phyloP scores from a whole-genome alignment of 2,113 vertebrate species.

The Trichechus manatus region DNA sequence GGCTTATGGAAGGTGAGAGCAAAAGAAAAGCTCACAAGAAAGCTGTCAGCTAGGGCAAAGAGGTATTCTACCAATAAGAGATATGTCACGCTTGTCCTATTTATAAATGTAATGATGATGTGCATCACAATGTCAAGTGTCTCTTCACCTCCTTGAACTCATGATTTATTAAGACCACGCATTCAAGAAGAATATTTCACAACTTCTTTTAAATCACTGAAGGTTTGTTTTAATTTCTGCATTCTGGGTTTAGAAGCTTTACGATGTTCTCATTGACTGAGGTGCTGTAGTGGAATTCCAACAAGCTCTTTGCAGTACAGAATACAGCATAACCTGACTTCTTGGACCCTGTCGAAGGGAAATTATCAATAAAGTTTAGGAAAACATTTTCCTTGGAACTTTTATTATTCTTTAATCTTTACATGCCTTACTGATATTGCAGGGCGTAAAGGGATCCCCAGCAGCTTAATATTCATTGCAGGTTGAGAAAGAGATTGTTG shows the following conservation, averaged over 20 bases:
- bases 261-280: neutral
- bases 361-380: constrained; percentile 44
- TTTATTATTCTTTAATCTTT: neutral
- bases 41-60: neutral
- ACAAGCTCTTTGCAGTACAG: neutral
- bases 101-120: constrained; percentile 37
- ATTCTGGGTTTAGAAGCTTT: neutral
- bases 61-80: neutral
- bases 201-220: neutral
- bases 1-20: neutral
- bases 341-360: neutral
- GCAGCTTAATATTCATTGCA: neutral
- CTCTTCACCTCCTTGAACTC: neutral
- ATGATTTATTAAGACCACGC: neutral
- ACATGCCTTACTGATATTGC: neutral
- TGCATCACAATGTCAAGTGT: neutral
- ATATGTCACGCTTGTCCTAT: neutral
- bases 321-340: neutral
- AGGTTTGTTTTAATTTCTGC: neutral
- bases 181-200: neutral
- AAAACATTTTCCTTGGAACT: neutral
- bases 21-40: neutral
- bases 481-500: constrained; percentile 5
- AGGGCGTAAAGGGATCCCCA: neutral
- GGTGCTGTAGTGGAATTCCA: neutral